Percentiles rank a stretch among this genome's conserved stretches.
Conservation (phyloP, 2,797 vertebrate species). For the Squalus acanthias region DNA sequence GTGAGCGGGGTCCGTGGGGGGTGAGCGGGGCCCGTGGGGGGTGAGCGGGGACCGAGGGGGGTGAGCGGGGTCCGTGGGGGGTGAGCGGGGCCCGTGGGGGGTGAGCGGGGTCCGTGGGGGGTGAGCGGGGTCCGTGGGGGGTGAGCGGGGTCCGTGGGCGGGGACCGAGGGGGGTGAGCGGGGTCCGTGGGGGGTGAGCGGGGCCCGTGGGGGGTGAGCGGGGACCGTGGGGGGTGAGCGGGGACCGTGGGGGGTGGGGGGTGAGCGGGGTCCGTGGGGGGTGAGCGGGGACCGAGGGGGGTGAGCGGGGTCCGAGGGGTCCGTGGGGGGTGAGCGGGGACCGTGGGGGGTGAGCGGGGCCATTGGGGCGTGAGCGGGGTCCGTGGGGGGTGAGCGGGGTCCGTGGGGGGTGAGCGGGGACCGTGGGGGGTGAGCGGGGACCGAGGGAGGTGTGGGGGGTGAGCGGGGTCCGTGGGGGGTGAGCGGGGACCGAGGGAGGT, state of each 20-base stretch:
- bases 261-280: slow-evolving; percentile 39
- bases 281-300: background rate
- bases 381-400: too few species aligned
- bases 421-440: background rate
- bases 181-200: slow-evolving; percentile 40
- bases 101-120: background rate
- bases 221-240: slow-evolving; percentile 33
- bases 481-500: background rate
- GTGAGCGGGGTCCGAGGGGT: background rate
- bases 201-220: slow-evolving; percentile 39
- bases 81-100: too few species aligned
- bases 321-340: background rate
- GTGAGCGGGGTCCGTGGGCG: slow-evolving; percentile 29
- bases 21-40: background rate
- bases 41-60: background rate
- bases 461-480: background rate
- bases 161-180: background rate
- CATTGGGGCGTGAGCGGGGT: background rate
- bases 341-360: background rate
- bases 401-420: too few species aligned
- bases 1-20: background rate
- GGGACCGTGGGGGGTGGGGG: slow-evolving; percentile 45
- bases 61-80: background rate
- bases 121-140: background rate
- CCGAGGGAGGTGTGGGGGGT: too few species aligned